A percentile compares a stretch with the other conserved stretches of the same genome.
Evolutionary conservation across 2,888 invertebrate species (phyloP).

Genomic region (Lottia scabra): DNA sequence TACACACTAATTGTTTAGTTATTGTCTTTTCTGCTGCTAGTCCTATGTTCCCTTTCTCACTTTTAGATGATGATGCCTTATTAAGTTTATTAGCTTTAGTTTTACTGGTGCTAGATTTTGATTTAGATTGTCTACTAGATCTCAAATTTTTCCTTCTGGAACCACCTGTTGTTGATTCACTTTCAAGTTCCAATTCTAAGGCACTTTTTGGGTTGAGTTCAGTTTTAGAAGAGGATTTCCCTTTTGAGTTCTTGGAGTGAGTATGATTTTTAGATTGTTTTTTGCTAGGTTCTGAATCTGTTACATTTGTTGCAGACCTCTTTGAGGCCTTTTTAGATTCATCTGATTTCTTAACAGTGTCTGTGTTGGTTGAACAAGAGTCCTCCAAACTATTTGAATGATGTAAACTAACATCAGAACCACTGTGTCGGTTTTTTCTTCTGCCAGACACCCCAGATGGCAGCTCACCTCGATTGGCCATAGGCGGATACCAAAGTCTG

Average conservation of each 20-base stretch:
- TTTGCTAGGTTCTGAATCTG: not conserved
- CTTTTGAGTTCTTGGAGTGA: not conserved
- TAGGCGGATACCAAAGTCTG: slow-evolving; percentile 78
- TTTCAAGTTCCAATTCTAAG: not conserved
- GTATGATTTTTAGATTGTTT: not conserved
- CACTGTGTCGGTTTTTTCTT: slow-evolving; percentile 68
- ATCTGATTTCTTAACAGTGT: not conserved
- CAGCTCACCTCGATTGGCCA: slow-evolving; percentile 68
- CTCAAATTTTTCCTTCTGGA: not conserved
- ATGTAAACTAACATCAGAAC: slow-evolving; percentile 31
- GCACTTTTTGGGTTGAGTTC: not conserved
- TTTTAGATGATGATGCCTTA: not conserved
- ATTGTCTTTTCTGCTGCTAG: not conserved
- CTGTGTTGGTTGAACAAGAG: slow-evolving; percentile 14
- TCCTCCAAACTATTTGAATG: slow-evolving; percentile 14
- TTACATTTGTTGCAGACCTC: not conserved
- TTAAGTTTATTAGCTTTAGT: not conserved
- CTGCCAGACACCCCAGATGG: slow-evolving; percentile 66
- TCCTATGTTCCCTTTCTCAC: not conserved
- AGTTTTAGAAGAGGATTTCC: not conserved
- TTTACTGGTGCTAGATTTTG: not conserved
- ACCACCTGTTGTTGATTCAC: not conserved
- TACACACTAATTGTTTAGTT: slow-evolving; percentile 1
- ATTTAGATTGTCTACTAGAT: not conserved
- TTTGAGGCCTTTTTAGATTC: slow-evolving; percentile 8